Percentiles rank a stretch among this genome's conserved stretches.
Conservation (phyloP, 2,888 invertebrate genomes). For the Campopleginae sp. region DNA sequence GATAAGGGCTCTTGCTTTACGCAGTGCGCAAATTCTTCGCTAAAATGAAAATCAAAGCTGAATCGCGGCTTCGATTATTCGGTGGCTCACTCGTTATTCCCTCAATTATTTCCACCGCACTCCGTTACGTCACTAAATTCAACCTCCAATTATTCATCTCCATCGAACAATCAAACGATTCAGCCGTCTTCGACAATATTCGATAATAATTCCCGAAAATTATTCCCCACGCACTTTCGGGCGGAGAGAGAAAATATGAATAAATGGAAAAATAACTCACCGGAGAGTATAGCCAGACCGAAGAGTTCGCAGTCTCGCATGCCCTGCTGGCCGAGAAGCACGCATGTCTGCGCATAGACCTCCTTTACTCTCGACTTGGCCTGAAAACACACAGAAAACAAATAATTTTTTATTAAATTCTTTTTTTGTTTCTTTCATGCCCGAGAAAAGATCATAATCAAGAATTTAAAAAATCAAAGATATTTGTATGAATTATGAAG, state of each 20-base stretch:
- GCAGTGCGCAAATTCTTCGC: constrained; percentile 26
- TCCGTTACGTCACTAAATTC: neutral
- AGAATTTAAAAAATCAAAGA: neutral
- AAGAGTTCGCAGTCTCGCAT: constrained; percentile 94
- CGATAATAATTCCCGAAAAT: neutral
- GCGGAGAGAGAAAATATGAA: neutral
- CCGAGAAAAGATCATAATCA: neutral
- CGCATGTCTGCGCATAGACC: constrained; percentile 92
- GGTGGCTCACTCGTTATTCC: neutral
- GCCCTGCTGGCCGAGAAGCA: constrained; percentile 92
- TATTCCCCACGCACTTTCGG: neutral
- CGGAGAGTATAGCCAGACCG: constrained; percentile 93
- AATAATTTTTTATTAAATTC: too few relatives aligned
- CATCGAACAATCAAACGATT: neutral
- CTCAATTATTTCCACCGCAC: neutral
- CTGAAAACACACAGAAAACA: constrained; percentile 86
- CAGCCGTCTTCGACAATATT: neutral
- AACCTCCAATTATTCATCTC: neutral
- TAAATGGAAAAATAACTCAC: constrained; percentile 85
- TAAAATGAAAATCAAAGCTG: constrained; percentile 9
- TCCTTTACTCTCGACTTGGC: constrained; percentile 94
- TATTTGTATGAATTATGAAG: constrained; percentile 17
- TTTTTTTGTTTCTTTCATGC: constrained; percentile 1
- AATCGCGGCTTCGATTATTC: neutral
- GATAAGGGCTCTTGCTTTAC: constrained; percentile 27